These are phyloP conservation scores for Ochotona princeps DNA, from an alignment of 2,113 vertebrate species.

Conservation along the genomic window DNA sequence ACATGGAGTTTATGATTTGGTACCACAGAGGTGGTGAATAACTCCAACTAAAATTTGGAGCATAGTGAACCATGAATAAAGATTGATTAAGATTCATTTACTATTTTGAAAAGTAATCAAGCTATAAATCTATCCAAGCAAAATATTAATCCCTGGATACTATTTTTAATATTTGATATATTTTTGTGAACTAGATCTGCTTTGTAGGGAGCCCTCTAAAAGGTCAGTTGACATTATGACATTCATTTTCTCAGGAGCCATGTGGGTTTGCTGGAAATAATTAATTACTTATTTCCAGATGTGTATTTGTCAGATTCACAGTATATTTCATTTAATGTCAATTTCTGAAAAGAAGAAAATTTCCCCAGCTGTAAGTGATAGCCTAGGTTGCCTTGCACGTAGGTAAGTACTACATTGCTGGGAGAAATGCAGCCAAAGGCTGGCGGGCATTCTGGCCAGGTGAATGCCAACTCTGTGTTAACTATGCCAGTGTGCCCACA, in stretches of 20 bases:
- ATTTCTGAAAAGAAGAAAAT: background rate
- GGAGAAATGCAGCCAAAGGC: no score
- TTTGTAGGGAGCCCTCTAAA: conserved; percentile 58
- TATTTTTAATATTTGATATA: background rate
- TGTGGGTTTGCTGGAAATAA: background rate
- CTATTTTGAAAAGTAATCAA: conserved; percentile 1
- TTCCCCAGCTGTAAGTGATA: no score
- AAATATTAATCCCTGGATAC: conserved; percentile 19
- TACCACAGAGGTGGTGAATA: background rate
- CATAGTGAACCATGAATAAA: background rate
- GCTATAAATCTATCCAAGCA: background rate
- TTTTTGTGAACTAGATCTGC: background rate
- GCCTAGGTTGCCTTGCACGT: no score
- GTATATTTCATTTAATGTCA: background rate
- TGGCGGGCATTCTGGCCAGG: no score
- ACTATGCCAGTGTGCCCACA: no score
- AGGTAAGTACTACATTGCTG: no score
- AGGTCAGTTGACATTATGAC: conserved; percentile 22
- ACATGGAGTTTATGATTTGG: background rate
- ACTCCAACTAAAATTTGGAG: background rate
- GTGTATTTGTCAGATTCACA: background rate
- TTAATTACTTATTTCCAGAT: background rate
- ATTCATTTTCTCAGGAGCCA: background rate
- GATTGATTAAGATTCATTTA: background rate
- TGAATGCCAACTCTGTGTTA: no score